Base-by-base conservation (phyloP, 2,113 vertebrate genomes). In the Oplegnathus fasciatus region DNA sequence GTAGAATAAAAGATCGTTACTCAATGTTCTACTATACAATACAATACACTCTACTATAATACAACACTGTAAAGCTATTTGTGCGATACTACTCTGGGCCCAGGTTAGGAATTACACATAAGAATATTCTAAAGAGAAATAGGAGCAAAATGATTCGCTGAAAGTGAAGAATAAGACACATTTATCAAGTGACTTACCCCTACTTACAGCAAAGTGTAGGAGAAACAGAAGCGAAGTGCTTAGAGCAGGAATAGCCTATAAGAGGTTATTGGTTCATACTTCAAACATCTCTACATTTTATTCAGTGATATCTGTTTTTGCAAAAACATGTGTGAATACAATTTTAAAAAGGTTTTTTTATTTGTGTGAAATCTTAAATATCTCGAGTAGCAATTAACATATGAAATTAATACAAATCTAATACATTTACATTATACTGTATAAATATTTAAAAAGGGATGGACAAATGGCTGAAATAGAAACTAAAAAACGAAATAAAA, bases 121-220 rank as follows among this genome's bases (percentile, higher is more conserved):
- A 52, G 10, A 58, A 42, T 28, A 10, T 24, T 62, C 32, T 37
- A 15, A 17, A 17, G 7, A 11, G 13, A n/a, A 50, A 3, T 9
- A 28, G 24, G 26, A 40, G 32, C 18, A 57, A 54, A 40, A 65
- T 40, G 6, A 4, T 37, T 37, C 34, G 18, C 34, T 4, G 9
- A 57, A 28, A 44, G 32, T 54, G 6, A 24, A 44, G 28, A 48
- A 32, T 11, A 10, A 26, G 24, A 69, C 9, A 13, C 37, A 60
- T 69, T 50, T 70, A 60, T 70, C 22, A 61, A 50, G 54, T 6
- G 4, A 46, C 8, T 32, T 67, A 26, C 15, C 34, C 14, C 14
- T 18, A 46, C 18, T 30, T 66, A 52, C 24, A 55, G 75, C 24
- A 68, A 68, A 77, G 46, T 78, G 20, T 68, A 42, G 22, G 18